Percentiles rank a stretch among this genome's conserved stretches.
Evolutionary conservation across 2,113 vertebrate species (phyloP).

Genomic region (Bothrops jararaca): DNA sequence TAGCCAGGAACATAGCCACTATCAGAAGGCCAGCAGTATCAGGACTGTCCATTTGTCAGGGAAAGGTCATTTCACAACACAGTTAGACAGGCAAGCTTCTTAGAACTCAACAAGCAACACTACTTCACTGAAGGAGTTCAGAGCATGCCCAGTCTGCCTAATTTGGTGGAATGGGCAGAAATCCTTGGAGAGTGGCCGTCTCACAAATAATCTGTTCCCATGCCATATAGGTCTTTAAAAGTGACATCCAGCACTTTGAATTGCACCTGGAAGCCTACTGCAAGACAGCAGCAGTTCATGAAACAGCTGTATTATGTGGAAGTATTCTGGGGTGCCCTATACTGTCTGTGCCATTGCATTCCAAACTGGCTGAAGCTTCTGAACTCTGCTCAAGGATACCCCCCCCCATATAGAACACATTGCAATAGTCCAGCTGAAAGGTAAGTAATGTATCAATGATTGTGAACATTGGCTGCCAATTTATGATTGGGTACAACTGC

Average conservation of each 20-base stretch:
- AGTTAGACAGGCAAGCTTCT: neutral
- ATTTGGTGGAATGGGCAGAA: no score
- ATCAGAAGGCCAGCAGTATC: neutral
- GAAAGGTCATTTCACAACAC: neutral
- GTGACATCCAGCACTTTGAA: neutral
- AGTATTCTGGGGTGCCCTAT: neutral
- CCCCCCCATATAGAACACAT: neutral
- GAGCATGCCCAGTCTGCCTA: no score
- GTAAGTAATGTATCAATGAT: neutral
- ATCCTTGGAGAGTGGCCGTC: no score
- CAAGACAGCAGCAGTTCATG: neutral
- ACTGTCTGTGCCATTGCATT: neutral
- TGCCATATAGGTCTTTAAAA: neutral
- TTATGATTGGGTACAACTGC: neutral
- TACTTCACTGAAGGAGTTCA: neutral
- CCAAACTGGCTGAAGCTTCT: neutral
- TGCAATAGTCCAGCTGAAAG: neutral
- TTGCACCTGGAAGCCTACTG: neutral
- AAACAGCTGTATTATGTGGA: neutral
- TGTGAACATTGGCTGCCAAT: neutral
- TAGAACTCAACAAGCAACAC: neutral
- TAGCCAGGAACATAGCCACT: neutral
- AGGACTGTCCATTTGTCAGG: neutral
- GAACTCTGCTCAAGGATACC: neutral
- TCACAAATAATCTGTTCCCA: no score